phyloP scores from a whole-genome alignment of 2,113 vertebrate genomes.

The Epinephelus cyanopodus region DNA sequence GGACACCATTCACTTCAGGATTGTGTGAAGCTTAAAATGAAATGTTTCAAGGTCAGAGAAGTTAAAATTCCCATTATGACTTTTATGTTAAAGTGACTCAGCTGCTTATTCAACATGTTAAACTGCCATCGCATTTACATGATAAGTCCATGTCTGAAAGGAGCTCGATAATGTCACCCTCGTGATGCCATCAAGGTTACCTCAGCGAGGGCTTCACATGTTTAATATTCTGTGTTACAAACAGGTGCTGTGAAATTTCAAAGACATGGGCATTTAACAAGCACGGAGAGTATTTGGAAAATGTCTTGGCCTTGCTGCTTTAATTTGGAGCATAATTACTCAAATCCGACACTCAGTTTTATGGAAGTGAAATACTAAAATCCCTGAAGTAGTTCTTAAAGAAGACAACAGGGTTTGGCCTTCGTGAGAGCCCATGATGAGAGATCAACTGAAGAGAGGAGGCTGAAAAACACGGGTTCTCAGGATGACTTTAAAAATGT shows the following conservation, averaged over 20 bases:
- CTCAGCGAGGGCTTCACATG: neutral
- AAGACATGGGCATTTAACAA: neutral
- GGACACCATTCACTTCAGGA: neutral
- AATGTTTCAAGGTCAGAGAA: neutral
- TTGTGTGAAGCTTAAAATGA: neutral
- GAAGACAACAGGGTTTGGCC: neutral
- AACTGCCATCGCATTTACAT: neutral
- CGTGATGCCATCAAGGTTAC: neutral
- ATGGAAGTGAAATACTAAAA: constrained; percentile 2
- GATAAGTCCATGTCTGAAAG: neutral
- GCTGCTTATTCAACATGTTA: neutral
- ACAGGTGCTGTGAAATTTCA: neutral
- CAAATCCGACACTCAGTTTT: constrained; percentile 4
- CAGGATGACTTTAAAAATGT: constrained; percentile 21
- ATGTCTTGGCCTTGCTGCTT: neutral
- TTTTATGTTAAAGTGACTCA: neutral
- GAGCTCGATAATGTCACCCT: neutral
- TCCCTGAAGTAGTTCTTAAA: neutral
- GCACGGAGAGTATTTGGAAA: neutral
- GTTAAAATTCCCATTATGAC: neutral
- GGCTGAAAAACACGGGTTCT: constrained; percentile 1
- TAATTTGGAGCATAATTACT: neutral
- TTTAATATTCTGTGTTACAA: neutral
- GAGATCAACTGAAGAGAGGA: constrained; percentile 26
- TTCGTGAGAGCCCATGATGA: constrained; percentile 14